Percentiles rank a stretch among this genome's conserved stretches.
Conservation (phyloP, 2,113 vertebrate genomes). For the human (Homo sapiens) region DNA sequence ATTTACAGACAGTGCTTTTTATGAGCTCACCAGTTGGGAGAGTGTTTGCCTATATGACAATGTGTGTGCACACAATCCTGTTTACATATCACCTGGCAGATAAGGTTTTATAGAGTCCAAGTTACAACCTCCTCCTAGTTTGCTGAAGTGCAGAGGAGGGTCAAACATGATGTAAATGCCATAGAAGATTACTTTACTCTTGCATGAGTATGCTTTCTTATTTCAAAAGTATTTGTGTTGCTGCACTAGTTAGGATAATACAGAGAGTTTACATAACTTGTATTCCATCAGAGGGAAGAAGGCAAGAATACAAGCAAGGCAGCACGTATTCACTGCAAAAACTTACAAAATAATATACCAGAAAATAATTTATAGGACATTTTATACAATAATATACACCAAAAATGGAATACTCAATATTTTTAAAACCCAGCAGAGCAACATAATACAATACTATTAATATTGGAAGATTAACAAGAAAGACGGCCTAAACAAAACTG, state of each 20-base stretch:
- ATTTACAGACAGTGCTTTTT: not conserved
- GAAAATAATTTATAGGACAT: not conserved
- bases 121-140: conserved; percentile 69
- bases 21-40: not conserved
- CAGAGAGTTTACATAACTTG: not conserved
- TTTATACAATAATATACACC: not conserved
- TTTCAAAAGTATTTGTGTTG: conserved; percentile 44
- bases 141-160: conserved; percentile 65
- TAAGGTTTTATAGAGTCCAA: conserved; percentile 76
- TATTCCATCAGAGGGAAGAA: conserved; percentile 22
- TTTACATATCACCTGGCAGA: conserved; percentile 68
- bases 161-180: conserved; percentile 67
- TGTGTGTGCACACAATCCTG: conserved; percentile 45
- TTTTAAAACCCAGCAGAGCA: conserved; percentile 47
- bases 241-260: not conserved
- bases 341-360: not conserved
- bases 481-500: not conserved
- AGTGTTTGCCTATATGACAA: not conserved
- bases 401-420: not conserved
- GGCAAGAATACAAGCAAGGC: not conserved
- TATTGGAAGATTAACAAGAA: not conserved
- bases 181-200: conserved; percentile 74
- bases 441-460: not conserved
- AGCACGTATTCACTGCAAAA: not conserved
- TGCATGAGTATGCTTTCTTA: not conserved